Base-by-base conservation (phyloP, 2,888 invertebrate genomes). In the Drosophila flavopinicola region DNA sequence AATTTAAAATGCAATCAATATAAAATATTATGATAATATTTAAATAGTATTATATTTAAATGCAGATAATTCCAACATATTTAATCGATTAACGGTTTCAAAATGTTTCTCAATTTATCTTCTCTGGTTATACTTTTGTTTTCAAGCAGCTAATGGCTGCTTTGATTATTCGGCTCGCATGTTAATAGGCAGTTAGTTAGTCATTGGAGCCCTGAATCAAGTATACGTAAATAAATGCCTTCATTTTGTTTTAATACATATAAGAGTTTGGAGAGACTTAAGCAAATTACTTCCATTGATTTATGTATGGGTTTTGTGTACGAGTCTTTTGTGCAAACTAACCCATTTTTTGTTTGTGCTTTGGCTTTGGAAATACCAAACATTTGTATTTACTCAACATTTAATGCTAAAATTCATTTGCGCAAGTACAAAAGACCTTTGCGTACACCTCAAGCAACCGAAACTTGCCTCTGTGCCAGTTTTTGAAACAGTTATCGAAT, bases 341-440 rank as follows among this genome's bases (percentile, higher is more conserved):
- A 78, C 69, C 73, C 38, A 83, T 77, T 79, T 83, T 66, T n/a
- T n/a, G n/a, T n/a, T n/a, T n/a, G n/a, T n/a, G n/a, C n/a, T n/a
- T n/a, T 17, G 32, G 35, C 39, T 13, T 51, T 52, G 80, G 85
- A 66, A 67, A 61, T 53, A 27, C 67, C 82, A 78, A 64, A 59
- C 75, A 75, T 67, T 77, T 78, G 66, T 79, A 61, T 75, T 69
- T 69, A 51, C 45, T 53, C 35, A 69, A 75, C 75, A 69, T 49
- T 39, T 49, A 80, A 70, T 70, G 60, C 53, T 52, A 63, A 80
- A 70, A 74, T 47, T 32, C 71, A 67, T 75, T 78, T 75, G 83
- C 75, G 61, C 83, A 85, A 78, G 66, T 78, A 79, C 73, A 66
- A 61, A 75, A 67, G 51, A 20, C 20, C 17, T 42, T n/a, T n/a